Percentiles rank a stretch among this genome's conserved stretches.
phyloP scores from a whole-genome alignment of 2,113 vertebrate species.

The Aleadryas rufinucha region DNA sequence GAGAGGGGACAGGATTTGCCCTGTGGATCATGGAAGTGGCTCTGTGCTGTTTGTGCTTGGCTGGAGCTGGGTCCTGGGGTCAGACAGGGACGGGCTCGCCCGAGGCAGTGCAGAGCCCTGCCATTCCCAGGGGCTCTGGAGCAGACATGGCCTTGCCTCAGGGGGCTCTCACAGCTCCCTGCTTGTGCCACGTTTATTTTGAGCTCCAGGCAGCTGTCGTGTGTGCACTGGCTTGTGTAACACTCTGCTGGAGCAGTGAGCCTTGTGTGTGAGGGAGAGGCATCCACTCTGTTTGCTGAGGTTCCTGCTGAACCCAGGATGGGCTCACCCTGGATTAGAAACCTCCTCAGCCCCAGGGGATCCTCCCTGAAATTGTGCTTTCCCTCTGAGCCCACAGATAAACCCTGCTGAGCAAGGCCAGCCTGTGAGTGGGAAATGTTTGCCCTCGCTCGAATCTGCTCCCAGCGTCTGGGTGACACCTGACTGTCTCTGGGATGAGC shows the following conservation, averaged over 20 bases:
- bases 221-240: not conserved
- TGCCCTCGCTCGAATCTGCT: not conserved
- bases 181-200: not conserved
- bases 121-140: accelerated
- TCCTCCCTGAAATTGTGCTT: not conserved
- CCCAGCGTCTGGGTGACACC: not conserved
- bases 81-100: accelerated
- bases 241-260: not conserved
- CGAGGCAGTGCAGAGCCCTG: accelerated
- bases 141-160: accelerated
- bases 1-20: accelerated
- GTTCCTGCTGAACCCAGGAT: not conserved
- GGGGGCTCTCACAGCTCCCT: not conserved
- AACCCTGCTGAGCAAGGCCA: not conserved
- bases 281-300: not conserved
- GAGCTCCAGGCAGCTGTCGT: not conserved
- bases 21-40: accelerated
- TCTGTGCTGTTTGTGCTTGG: not conserved
- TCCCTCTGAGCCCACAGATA: not conserved
- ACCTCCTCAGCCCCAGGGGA: not conserved
- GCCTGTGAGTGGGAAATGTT: not conserved
- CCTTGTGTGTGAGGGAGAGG: not conserved
- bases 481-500: not conserved
- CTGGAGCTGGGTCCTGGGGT: not conserved
- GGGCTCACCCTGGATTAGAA: accelerated